Evolutionary conservation across 2,888 invertebrate genomes (phyloP).

Genomic region (Hydroisotoma schaefferi): DNA sequence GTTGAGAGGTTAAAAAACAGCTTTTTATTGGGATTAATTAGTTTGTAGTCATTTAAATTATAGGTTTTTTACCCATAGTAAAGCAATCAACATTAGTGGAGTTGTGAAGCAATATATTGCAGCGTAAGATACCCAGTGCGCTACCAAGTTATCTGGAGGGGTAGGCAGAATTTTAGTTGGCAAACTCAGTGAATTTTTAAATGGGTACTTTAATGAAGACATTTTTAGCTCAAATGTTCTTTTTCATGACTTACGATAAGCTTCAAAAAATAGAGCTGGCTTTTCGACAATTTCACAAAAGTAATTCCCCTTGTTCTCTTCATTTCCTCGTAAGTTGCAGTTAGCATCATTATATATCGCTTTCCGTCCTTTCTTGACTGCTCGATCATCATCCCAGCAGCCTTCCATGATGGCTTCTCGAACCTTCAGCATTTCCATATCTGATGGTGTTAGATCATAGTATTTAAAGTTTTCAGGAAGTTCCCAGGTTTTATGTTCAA

Average conservation of each 20-base stretch:
- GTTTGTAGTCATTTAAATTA: not conserved
- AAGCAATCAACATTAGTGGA: not conserved
- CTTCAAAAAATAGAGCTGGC: not conserved
- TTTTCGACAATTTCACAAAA: conserved; percentile 8
- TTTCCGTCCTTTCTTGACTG: too few relatives aligned
- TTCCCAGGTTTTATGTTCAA: conserved; percentile 1
- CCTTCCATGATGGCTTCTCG: not conserved
- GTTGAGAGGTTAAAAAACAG: not conserved
- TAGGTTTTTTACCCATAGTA: conserved; percentile 1
- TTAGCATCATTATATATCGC: too few relatives aligned
- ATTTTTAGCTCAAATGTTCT: too few relatives aligned
- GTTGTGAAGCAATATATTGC: not conserved
- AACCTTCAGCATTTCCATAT: not conserved
- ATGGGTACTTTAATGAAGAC: too few relatives aligned
- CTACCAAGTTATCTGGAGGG: not conserved
- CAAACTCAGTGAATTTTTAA: too few relatives aligned
- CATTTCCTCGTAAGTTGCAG: not conserved
- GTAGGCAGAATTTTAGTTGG: too few relatives aligned
- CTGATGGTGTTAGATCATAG: not conserved
- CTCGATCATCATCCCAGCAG: not conserved
- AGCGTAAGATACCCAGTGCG: not conserved
- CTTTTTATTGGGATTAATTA: not conserved
- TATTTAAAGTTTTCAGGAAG: not conserved
- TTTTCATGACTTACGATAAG: not conserved
- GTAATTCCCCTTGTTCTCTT: conserved; percentile 1